A percentile compares a stretch with the other conserved stretches of the same genome.
These are phyloP conservation scores for Bolborhynchus lineola DNA, from an alignment of 2,113 vertebrate genomes.

Conservation along the genomic window DNA sequence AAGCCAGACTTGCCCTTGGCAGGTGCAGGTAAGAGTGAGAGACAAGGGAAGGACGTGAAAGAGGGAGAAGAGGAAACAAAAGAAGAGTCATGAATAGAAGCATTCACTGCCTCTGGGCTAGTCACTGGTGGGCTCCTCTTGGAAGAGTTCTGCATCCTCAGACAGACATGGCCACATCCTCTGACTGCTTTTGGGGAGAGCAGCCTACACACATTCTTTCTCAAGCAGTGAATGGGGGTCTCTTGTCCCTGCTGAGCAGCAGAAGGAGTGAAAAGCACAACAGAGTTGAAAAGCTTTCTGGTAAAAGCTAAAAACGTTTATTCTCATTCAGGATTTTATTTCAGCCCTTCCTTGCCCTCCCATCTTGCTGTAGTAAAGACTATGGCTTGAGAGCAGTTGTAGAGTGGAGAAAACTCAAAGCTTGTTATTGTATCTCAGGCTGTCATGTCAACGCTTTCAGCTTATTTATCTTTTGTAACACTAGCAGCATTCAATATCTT, in stretches of 20 bases:
- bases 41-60: background rate
- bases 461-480: constrained; percentile 4
- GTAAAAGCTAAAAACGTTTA: background rate
- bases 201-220: background rate
- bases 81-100: background rate
- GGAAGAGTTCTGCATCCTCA: background rate
- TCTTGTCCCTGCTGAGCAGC: background rate
- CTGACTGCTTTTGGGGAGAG: background rate
- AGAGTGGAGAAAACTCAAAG: background rate
- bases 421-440: background rate
- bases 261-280: background rate
- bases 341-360: background rate
- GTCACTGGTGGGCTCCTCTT: background rate
- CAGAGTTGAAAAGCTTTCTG: background rate
- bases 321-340: background rate
- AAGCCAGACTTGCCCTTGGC: background rate
- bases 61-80: background rate
- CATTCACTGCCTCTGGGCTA: background rate
- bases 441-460: background rate
- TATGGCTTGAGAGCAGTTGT: background rate
- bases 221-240: background rate
- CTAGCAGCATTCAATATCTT: background rate
- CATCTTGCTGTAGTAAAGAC: background rate
- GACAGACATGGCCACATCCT: rapidly evolving
- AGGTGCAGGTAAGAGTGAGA: background rate